Evolutionary conservation across 1,140 invertebrate species (phyloP), one percentile per base, ranked within the genome.

Genomic region (Cyphomyrmex costatus): DNA sequence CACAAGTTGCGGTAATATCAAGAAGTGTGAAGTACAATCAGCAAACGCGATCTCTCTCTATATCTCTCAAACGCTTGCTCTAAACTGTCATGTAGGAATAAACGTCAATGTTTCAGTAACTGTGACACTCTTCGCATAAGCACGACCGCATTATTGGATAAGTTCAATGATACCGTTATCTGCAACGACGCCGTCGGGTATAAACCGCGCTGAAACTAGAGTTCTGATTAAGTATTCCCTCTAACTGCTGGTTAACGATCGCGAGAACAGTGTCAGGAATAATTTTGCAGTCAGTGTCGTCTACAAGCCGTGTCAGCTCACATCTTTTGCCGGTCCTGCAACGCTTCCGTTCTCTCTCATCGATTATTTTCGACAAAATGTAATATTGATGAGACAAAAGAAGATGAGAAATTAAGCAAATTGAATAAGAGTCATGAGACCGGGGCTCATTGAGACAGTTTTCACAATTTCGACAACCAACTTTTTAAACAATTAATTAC

Each of bases 221-320:
- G n/a, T 73, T 7, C 66, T 73, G 51, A 82, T 82, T 82, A 82
- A 60, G 79, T 82, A 82, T 82, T 60, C 79, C 70, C 24, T 36
- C 51, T 82, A 82, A 82, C 79, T 82, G 65, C 78, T 30, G 16
- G 79, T 82, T 82, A 82, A 82, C 79, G 66, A 82, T 73, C 36
- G 66, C 66, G 66, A 60, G 66, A 82, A 73, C 79, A 73, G 19
- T 68, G 66, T 46, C 21, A 21, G 66, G 65, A 73, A 58, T 82
- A 82, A 82, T 73, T 82, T 82, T 71, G 73, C 24, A 73, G 66
- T 6, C 66, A 16, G 33, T 30, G 78, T 58, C 65, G 21, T 56
- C 33, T 80, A 27, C 33, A 14, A 68, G n/a, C 33, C 5, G 5
- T 30, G 4, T n/a, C n/a, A n/a, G n/a, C n/a, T n/a, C 8, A 19